Conservation (phyloP, 2,797 vertebrate genomes). For the Antrozous pallidus region DNA sequence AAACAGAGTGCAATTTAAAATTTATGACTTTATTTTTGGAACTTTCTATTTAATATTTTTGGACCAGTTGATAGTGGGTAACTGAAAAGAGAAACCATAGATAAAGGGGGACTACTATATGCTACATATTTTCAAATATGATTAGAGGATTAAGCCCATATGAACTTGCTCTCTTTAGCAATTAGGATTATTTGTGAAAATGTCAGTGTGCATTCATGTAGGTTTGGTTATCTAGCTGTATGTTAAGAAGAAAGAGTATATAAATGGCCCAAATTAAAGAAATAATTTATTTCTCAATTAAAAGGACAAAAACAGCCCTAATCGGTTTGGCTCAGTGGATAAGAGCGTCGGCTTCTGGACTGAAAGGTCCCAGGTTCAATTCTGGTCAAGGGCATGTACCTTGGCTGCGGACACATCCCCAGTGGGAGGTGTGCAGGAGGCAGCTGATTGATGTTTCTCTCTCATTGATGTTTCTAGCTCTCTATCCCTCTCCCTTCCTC, state of each 20-base stretch:
- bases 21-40: not conserved
- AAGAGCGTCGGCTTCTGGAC: too few species aligned
- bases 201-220: not conserved
- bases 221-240: not conserved
- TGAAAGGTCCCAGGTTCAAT: too few species aligned
- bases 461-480: too few species aligned
- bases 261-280: slow-evolving; percentile 5
- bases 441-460: too few species aligned
- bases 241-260: not conserved
- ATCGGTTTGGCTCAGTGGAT: too few species aligned
- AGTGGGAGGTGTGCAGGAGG: too few species aligned
- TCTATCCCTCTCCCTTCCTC: too few species aligned
- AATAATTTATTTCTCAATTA: slow-evolving; percentile 1
- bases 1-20: not conserved
- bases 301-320: not conserved
- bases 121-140: not conserved
- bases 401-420: too few species aligned
- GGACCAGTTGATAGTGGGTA: not conserved
- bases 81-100: not conserved
- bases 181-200: not conserved
- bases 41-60: not conserved
- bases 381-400: too few species aligned
- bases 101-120: not conserved
- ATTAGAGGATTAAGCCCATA: not conserved
- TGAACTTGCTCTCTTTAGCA: not conserved